Conservation (phyloP, 37 sponge, comb jelly and placozoan genomes). For the Spongilla lacustris region DNA sequence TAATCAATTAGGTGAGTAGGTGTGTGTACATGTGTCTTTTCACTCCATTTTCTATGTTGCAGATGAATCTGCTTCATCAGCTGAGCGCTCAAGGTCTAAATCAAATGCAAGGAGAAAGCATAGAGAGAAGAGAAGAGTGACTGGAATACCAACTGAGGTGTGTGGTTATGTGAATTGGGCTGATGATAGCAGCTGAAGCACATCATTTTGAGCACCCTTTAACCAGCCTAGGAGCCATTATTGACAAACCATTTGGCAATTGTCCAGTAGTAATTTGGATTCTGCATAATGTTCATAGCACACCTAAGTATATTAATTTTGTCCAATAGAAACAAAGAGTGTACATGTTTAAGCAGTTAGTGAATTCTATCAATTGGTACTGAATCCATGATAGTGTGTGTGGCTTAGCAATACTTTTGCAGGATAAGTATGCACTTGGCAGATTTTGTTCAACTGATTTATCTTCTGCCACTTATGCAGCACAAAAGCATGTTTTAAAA, state of each 20-base stretch:
- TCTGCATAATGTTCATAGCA: too few species aligned
- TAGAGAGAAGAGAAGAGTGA: conserved; percentile 55
- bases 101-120: conserved; percentile 64
- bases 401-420: too few species aligned
- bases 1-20: not conserved
- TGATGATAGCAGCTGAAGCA: too few species aligned
- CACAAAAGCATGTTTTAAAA: not conserved
- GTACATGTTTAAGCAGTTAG: too few species aligned
- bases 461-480: not conserved
- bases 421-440: not conserved
- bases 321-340: too few species aligned
- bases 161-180: not conserved
- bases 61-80: not conserved
- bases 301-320: too few species aligned
- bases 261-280: too few species aligned
- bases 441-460: not conserved
- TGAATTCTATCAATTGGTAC: too few species aligned
- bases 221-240: too few species aligned
- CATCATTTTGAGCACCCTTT: too few species aligned
- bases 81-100: conserved; percentile 27
- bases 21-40: not conserved
- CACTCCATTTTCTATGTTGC: not conserved
- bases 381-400: too few species aligned
- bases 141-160: conserved; percentile 68
- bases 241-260: too few species aligned